Evolutionary conservation across 2,888 invertebrate species (phyloP).

Genomic region (Sycophila texana): DNA sequence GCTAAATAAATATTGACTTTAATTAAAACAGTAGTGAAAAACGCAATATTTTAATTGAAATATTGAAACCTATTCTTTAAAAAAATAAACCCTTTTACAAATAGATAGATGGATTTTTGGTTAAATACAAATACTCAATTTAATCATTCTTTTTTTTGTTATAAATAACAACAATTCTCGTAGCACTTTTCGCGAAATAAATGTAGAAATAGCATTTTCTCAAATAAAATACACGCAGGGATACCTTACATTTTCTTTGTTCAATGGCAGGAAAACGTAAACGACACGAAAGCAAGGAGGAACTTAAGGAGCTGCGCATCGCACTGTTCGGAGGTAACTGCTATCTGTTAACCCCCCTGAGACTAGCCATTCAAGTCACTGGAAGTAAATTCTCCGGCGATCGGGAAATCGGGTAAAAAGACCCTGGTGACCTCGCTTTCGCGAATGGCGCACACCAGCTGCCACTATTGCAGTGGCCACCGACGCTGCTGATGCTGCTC

Average conservation of each 20-base stretch:
- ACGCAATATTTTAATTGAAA: too few species aligned
- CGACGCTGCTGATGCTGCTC: not conserved
- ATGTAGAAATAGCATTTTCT: not conserved
- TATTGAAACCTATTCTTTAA: too few species aligned
- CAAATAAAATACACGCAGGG: not conserved
- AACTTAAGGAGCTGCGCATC: constrained; percentile 25
- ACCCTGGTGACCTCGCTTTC: constrained; percentile 45
- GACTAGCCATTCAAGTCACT: constrained; percentile 60
- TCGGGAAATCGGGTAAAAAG: constrained; percentile 53
- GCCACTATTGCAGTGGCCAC: not conserved
- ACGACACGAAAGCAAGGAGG: constrained; percentile 26
- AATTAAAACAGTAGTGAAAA: too few species aligned
- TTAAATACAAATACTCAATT: too few species aligned
- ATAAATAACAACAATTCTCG: too few species aligned
- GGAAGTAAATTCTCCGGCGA: constrained; percentile 60
- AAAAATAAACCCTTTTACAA: too few species aligned
- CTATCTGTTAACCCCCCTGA: constrained; percentile 55
- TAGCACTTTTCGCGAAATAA: too few species aligned
- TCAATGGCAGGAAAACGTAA: constrained; percentile 8
- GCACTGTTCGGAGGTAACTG: constrained; percentile 38
- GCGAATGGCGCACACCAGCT: not conserved
- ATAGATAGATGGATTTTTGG: too few species aligned
- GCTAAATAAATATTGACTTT: too few species aligned
- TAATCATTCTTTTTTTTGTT: too few species aligned
- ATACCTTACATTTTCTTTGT: not conserved